Conservation (phyloP, 2,797 vertebrate genomes). For the Sphaeramia orbicularis region DNA sequence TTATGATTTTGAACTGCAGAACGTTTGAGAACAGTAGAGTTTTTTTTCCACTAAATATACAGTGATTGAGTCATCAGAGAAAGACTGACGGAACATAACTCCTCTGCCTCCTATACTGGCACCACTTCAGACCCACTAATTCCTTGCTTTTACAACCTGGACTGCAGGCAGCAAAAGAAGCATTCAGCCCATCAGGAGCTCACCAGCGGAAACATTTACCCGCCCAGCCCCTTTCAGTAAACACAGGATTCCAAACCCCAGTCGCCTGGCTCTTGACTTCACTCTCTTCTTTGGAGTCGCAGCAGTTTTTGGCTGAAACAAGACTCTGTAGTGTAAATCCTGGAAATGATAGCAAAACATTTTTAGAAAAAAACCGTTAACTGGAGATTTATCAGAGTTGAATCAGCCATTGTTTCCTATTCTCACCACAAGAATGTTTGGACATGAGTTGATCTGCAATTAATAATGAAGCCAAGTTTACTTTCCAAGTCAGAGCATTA, state of each 20-base stretch:
- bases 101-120: slow-evolving; percentile 45
- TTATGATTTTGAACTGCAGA: slow-evolving; percentile 4
- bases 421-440: slow-evolving; percentile 41
- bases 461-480: slow-evolving; percentile 56
- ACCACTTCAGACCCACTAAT: slow-evolving; percentile 39
- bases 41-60: slow-evolving; percentile 1
- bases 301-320: slow-evolving; percentile 21
- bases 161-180: slow-evolving; percentile 55
- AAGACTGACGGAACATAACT: slow-evolving; percentile 13
- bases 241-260: slow-evolving; percentile 57
- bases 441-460: slow-evolving; percentile 21
- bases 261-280: slow-evolving; percentile 26
- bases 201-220: slow-evolving; percentile 75
- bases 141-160: slow-evolving; percentile 64
- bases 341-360: slow-evolving; percentile 58
- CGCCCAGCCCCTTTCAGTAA: slow-evolving; percentile 69
- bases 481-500: slow-evolving; percentile 29
- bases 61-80: slow-evolving; percentile 7
- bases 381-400: slow-evolving; percentile 60
- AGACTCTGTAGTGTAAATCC: slow-evolving; percentile 44
- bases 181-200: slow-evolving; percentile 69
- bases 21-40: slow-evolving; percentile 15
- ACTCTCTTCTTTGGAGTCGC: slow-evolving; percentile 25
- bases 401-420: slow-evolving; percentile 44
- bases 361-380: slow-evolving; percentile 38